Conservation (phyloP, 2,888 invertebrate genomes). For the Ypsolopha sequella region DNA sequence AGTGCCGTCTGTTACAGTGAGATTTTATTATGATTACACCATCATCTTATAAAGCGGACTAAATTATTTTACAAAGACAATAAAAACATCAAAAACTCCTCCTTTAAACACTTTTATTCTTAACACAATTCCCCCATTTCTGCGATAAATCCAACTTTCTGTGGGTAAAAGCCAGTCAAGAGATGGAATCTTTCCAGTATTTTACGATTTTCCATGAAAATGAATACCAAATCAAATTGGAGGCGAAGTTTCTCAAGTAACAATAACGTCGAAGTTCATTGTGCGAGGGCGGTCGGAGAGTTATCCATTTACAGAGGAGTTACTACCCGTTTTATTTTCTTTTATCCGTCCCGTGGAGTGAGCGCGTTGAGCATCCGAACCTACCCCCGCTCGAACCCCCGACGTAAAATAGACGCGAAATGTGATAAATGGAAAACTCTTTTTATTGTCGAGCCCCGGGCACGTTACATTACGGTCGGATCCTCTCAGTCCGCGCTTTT, state of each 20-base stretch:
- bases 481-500: constrained; percentile 38
- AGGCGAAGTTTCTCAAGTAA: constrained; percentile 26
- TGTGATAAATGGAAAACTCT: constrained; percentile 70
- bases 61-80: not conserved
- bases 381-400: constrained; percentile 51
- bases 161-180: not conserved
- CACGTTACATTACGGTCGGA: constrained; percentile 54
- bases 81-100: not conserved
- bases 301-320: constrained; percentile 60
- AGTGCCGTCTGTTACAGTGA: no score
- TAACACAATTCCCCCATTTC: not conserved
- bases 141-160: not conserved
- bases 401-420: constrained; percentile 68
- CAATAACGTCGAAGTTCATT: constrained; percentile 48
- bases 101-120: not conserved
- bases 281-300: constrained; percentile 47
- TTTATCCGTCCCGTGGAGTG: constrained; percentile 49
- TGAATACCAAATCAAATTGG: constrained; percentile 25
- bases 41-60: no score
- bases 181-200: constrained; percentile 4
- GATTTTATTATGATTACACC: no score
- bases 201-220: constrained; percentile 15
- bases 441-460: constrained; percentile 59
- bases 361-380: constrained; percentile 47
- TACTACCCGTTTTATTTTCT: constrained; percentile 60